phyloP scores from a whole-genome alignment of 2,888 invertebrate species.

The Epinotia nisella region DNA sequence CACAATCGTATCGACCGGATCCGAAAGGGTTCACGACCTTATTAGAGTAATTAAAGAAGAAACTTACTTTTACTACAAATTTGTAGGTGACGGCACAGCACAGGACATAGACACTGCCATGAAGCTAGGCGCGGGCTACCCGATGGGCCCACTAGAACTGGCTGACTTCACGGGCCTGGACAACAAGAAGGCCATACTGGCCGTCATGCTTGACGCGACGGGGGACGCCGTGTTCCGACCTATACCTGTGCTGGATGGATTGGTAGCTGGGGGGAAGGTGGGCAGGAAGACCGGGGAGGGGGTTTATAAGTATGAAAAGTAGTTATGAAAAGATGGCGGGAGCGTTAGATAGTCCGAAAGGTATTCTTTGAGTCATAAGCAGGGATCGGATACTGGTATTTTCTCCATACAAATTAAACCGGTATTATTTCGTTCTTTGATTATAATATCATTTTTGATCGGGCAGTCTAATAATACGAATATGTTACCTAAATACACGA shows the following conservation, averaged over 20 bases:
- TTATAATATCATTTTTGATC: no score
- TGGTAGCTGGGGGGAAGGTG: constrained; percentile 90
- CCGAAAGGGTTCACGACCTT: no score
- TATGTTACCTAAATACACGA: no score
- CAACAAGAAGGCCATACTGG: constrained; percentile 84
- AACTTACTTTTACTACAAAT: constrained; percentile 56
- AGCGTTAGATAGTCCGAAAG: background rate
- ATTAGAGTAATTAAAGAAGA: background rate
- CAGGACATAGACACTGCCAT: constrained; percentile 93
- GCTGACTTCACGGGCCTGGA: constrained; percentile 94
- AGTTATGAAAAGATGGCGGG: constrained; percentile 1
- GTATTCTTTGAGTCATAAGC: background rate
- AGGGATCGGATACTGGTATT: no score
- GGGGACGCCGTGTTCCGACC: constrained; percentile 77
- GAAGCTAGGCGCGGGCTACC: constrained; percentile 94
- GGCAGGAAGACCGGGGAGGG: constrained; percentile 93
- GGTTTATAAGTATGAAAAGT: constrained; percentile 87
- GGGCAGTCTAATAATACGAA: no score
- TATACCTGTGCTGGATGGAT: constrained; percentile 84
- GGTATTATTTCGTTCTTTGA: no score
- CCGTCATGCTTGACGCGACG: constrained; percentile 88
- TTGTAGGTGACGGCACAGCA: constrained; percentile 87
- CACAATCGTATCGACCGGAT: no score
- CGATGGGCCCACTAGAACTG: constrained; percentile 95
- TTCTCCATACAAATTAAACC: no score